Percentiles rank a stretch among this genome's conserved stretches.
These are phyloP conservation scores for Styela plicata DNA, from an alignment of 23 tunicate species.

Conservation along the genomic window DNA sequence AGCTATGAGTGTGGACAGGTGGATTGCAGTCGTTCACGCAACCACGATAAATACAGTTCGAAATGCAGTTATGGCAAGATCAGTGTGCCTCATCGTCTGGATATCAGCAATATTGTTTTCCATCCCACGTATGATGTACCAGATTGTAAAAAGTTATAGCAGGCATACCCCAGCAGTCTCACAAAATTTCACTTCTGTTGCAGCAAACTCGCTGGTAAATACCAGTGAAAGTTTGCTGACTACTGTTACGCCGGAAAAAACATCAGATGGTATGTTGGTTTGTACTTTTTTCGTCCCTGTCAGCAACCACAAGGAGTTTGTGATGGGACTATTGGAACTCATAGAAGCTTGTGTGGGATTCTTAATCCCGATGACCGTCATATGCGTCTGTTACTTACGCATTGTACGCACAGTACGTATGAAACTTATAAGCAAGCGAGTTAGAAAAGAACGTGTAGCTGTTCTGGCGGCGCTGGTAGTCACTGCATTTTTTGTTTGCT, in stretches of 20 bases:
- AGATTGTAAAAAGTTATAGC: not conserved
- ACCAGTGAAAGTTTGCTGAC: not conserved
- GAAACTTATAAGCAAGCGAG: constrained; percentile 65
- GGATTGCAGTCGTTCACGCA: constrained; percentile 78
- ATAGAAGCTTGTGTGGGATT: constrained; percentile 51
- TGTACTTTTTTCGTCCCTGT: constrained; percentile 53
- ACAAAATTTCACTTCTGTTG: not conserved
- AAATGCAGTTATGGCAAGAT: constrained; percentile 31
- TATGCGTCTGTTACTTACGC: constrained; percentile 56
- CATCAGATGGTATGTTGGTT: not conserved
- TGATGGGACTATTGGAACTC: constrained; percentile 52
- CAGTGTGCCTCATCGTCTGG: constrained; percentile 59
- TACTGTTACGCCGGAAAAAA: not conserved
- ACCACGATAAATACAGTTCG: constrained; percentile 39
- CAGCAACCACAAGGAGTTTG: constrained; percentile 20
- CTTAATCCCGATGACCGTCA: constrained; percentile 53
- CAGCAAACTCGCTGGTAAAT: not conserved
- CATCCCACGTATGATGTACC: constrained; percentile 43
- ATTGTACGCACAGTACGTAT: constrained; percentile 53
- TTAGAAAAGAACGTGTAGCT: constrained; percentile 73
- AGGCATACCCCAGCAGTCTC: not conserved
- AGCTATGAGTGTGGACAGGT: constrained; percentile 84
- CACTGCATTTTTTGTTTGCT: constrained; percentile 71
- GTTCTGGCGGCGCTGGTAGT: constrained; percentile 64
- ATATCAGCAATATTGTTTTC: constrained; percentile 40